Conservation (phyloP, 1,140 invertebrate species). For the Cydia amplana region DNA sequence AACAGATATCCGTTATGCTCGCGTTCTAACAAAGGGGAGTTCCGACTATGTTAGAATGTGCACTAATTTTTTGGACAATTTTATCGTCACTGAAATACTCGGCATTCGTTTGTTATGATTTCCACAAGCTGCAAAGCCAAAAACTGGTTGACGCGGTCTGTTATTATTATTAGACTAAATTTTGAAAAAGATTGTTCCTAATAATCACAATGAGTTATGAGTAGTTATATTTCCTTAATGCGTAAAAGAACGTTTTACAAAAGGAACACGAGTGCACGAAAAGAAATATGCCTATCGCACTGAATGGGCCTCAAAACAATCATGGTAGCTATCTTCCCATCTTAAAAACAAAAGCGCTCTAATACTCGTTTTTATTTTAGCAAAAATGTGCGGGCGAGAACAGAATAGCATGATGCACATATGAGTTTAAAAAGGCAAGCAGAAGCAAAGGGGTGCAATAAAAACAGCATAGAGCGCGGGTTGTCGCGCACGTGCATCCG, state of each 20-base stretch:
- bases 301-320: conserved; percentile 8
- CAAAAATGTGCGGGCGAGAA: conserved; percentile 18
- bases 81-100: background rate
- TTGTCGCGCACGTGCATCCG: conserved; percentile 75
- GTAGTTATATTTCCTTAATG: background rate
- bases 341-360: conserved; percentile 28
- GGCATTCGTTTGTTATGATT: background rate
- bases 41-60: background rate
- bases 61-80: background rate
- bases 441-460: conserved; percentile 46
- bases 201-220: background rate
- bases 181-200: background rate
- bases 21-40: conserved; percentile 36
- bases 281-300: conserved; percentile 15
- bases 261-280: background rate
- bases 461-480: conserved; percentile 57
- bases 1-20: conserved; percentile 61
- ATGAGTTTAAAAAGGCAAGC: conserved; percentile 5
- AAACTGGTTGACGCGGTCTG: too few species aligned
- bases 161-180: too few species aligned
- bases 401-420: background rate
- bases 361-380: background rate
- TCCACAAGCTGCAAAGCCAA: background rate
- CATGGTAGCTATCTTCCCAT: conserved; percentile 11
- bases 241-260: background rate